These are phyloP conservation scores for Pomacea canaliculata DNA, from an alignment of 2,888 invertebrate genomes.

Conservation along the genomic window DNA sequence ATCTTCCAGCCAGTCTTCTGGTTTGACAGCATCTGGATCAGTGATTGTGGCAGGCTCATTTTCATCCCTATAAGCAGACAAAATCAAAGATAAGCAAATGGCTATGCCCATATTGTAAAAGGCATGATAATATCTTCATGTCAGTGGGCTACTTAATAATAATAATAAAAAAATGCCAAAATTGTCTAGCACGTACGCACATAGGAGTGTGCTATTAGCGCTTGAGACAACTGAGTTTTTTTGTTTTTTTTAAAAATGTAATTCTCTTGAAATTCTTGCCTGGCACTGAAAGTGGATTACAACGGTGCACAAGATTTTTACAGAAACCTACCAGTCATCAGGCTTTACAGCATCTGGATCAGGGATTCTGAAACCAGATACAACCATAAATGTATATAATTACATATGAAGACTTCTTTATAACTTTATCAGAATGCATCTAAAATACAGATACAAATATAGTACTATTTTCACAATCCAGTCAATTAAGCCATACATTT, in stretches of 20 bases:
- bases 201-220: too few species aligned
- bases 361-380: slow-evolving; percentile 75
- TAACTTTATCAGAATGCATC: too few species aligned
- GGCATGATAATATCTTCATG: neutral
- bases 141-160: neutral
- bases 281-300: too few species aligned
- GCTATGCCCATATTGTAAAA: too few species aligned
- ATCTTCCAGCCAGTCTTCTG: slow-evolving; percentile 92
- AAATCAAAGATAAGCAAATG: neutral
- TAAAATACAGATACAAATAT: too few species aligned
- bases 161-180: neutral
- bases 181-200: neutral
- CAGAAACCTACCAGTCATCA: slow-evolving; percentile 80
- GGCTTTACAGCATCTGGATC: slow-evolving; percentile 92
- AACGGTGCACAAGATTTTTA: neutral
- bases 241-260: too few species aligned
- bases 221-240: too few species aligned
- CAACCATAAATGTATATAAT: too few species aligned
- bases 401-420: too few species aligned
- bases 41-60: slow-evolving; percentile 89
- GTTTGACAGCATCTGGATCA: slow-evolving; percentile 86
- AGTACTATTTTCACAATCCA: too few species aligned
- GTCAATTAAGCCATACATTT: too few species aligned
- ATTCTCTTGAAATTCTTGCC: neutral
- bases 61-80: slow-evolving; percentile 79